Base-by-base conservation (phyloP, 2,797 vertebrate species). In the Danionella dracula region DNA sequence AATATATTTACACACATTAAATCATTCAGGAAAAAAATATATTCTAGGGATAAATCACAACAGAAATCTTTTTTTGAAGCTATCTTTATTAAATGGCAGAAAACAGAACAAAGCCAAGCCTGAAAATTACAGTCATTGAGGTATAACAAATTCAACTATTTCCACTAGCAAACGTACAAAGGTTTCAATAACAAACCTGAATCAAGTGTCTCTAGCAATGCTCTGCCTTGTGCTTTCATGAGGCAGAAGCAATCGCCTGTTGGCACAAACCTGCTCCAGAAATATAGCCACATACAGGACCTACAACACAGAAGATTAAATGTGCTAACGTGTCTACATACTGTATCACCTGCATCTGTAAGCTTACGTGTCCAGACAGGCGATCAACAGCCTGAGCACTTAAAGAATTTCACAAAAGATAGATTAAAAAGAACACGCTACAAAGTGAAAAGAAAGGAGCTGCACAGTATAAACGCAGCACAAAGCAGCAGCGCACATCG, bases 381-480 rank as follows among this genome's bases (percentile, higher is more conserved):
- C 45, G 29, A 29, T 21, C 32, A 10, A 34, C n/a, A 20, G 27
- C 34, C 42, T 15, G 17, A 27, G 49, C 46, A 17, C 20, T 60
- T 51, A 15, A 41, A 67, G 55, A 67, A 41, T 48, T 37, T 35
- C 0, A 5, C 42, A 38, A 58, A 49, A 56, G 4, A 60, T n/a
- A 59, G 12, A 42, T 49, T 37, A 7, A n/a, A 21, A 49, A 48
- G 44, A 37, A 61, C 48, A 57, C 48, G 63, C 42, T 55, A 63
- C 58, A 69, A 13, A 50, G 37, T 11, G 79, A 72, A 73, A 54
- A 71, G 35, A 82, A 72, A 71, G 56, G 31, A 74, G 66, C 65
- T 63, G 65, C 65, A 50, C 54, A 31, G 35, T 29, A 73, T 27
- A 55, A 72, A 81, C 73, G 66, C 68, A 73, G 72, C 73, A 78